Percentiles rank a stretch among this genome's conserved stretches.
Conservation (phyloP, 2,797 vertebrate species). For the Thaleichthys pacificus region DNA sequence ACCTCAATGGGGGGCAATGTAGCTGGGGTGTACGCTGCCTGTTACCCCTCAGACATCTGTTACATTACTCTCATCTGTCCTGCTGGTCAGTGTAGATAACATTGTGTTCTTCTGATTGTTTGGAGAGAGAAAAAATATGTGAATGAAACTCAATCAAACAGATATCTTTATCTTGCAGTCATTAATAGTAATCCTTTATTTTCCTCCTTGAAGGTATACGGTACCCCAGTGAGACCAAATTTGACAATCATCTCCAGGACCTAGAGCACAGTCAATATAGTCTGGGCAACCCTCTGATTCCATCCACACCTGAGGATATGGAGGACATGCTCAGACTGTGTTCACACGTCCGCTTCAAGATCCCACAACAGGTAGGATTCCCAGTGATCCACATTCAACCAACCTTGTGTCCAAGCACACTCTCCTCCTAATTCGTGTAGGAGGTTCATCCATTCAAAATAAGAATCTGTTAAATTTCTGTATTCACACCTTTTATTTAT, state of each 20-base stretch:
- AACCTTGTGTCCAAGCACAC: background rate
- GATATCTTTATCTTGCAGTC: background rate
- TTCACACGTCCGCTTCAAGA: constrained; percentile 92
- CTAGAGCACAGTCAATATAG: constrained; percentile 72
- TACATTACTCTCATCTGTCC: constrained; percentile 94
- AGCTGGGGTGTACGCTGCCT: constrained; percentile 91
- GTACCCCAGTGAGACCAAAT: constrained; percentile 81
- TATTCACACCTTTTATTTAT: background rate
- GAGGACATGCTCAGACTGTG: constrained; percentile 94
- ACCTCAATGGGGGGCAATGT: constrained; percentile 95
- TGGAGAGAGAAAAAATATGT: background rate
- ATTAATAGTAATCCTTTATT: constrained; percentile 2
- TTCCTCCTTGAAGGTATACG: constrained; percentile 76
- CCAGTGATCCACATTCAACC: constrained; percentile 14
- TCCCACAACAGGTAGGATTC: constrained; percentile 83
- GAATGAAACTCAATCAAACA: background rate
- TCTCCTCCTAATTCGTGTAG: background rate
- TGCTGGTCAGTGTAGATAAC: constrained; percentile 75
- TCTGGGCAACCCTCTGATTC: constrained; percentile 86
- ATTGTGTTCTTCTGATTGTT: background rate
- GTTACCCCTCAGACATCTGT: constrained; percentile 86
- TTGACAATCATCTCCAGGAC: constrained; percentile 82
- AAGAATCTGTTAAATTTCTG: background rate
- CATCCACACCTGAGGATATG: constrained; percentile 92
- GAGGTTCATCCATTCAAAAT: background rate